Base-by-base conservation (phyloP, 2,888 invertebrate species). In the Metellina segmentata region DNA sequence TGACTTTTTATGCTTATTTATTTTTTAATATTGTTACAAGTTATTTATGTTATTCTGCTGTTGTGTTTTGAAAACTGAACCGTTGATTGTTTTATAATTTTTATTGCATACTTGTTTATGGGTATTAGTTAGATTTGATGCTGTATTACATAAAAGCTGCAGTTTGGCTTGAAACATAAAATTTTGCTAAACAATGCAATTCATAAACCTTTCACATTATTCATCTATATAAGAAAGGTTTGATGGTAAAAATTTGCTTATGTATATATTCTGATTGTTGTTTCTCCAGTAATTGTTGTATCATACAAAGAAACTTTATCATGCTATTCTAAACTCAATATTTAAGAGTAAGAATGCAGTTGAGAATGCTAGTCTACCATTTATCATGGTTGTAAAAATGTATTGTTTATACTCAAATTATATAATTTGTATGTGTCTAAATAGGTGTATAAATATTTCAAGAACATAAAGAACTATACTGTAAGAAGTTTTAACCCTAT, bases 1-100 rank as follows among this genome's bases (percentile, higher is more conserved):
- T 87, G 87, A 87, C 87, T 79, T 86, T 77, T 83, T 77, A 75
- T 85, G 85, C 85, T 77, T 79, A 87, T 87, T 87, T 87, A 87
- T 87, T 86, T 85, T 85, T 87, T 53, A 71, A 79, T 79, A 87
- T 87, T 87, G 79, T 87, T 87, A 79, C 70, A 69, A 53, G 77
- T 85, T 86, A 86, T 86, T 86, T 87, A 69, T 87, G 77, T 87
- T 87, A 34, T 16, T n/a, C 34, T 87, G 53, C 71, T 87, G 79
- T 79, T 79, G 70, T 87, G n/a, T 70, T 71, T 70, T 87, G 78
- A 49, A 79, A 77, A 72, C 79, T n/a, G 13, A 70, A 75, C 61
- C 75, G 74, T 74, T 75, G 53, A 85, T 85, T 86, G 48, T 48
- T 77, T 86, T 87, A 9, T 70, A n/a, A 71, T 81, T 69, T 86